Evolutionary conservation across 1,140 invertebrate genomes (phyloP).

Genomic region (Drosophila azteca): DNA sequence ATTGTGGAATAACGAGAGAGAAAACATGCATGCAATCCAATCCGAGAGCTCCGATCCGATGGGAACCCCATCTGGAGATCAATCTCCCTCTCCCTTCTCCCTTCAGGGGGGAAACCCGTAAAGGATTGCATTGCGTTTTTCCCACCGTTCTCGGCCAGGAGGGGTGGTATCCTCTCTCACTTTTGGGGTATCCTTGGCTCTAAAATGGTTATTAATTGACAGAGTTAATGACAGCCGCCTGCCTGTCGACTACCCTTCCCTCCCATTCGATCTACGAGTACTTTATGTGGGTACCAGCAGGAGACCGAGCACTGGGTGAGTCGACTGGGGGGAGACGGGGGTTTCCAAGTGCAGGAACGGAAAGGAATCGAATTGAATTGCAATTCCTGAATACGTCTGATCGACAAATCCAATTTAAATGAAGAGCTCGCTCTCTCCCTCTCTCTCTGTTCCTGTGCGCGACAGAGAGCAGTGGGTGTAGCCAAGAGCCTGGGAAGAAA

Average conservation of each 20-base stretch:
- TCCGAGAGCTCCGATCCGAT: constrained; percentile 28
- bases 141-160: constrained; percentile 46
- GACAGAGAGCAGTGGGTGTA: constrained; percentile 47
- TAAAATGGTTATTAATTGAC: constrained; percentile 78
- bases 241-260: constrained; percentile 30
- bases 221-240: constrained; percentile 63
- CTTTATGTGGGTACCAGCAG: constrained; percentile 62
- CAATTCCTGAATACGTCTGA: constrained; percentile 20
- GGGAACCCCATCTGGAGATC: constrained; percentile 39
- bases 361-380: constrained; percentile 6
- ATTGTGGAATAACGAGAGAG: constrained; percentile 70
- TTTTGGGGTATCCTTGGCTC: constrained; percentile 67
- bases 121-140: constrained; percentile 63
- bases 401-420: constrained; percentile 79
- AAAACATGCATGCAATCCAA: constrained; percentile 78
- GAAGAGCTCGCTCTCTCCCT: constrained; percentile 46
- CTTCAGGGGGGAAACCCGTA: constrained; percentile 12
- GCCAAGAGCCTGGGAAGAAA: constrained; percentile 50
- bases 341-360: constrained; percentile 16
- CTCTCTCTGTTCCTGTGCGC: constrained; percentile 2
- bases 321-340: neutral
- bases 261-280: constrained; percentile 16
- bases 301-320: constrained; percentile 1
- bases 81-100: constrained; percentile 44
- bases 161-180: constrained; percentile 32